Evolutionary conservation across 2,888 invertebrate genomes (phyloP).

Genomic region (Chaitophorus viminalis): DNA sequence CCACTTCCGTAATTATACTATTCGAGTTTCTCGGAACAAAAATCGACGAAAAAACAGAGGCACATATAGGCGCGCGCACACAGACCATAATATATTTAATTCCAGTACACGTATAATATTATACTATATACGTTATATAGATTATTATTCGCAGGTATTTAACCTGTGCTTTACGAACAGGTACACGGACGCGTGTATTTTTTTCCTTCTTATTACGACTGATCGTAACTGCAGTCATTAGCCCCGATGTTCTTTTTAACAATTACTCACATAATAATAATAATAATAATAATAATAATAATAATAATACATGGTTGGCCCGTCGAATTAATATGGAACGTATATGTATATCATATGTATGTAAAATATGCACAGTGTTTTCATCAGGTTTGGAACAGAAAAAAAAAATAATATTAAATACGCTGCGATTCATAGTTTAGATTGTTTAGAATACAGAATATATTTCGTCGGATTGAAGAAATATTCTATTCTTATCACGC

Average conservation of each 20-base stretch:
- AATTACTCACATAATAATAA: not conserved
- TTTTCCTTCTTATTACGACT: not conserved
- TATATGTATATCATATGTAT: not conserved
- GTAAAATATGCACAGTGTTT: too few relatives aligned
- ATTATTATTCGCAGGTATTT: not conserved
- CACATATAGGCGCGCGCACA: not conserved
- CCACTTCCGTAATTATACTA: conserved; percentile 6
- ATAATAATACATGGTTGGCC: not conserved
- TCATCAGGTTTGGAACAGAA: too few relatives aligned
- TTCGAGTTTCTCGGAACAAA: not conserved
- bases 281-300: too few relatives aligned
- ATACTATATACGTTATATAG: too few relatives aligned
- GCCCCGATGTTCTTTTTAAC: not conserved
- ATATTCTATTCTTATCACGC: too few relatives aligned
- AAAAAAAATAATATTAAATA: not conserved
- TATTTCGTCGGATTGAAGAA: too few relatives aligned
- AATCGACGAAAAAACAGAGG: not conserved
- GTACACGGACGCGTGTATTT: not conserved
- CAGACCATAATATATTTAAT: not conserved
- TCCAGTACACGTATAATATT: not conserved
- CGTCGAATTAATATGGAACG: not conserved
- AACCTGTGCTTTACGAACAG: not conserved
- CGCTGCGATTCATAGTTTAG: not conserved
- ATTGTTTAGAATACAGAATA: too few relatives aligned
- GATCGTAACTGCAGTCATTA: not conserved